These are phyloP conservation scores for Exocentrus adspersus DNA, from an alignment of 2,888 invertebrate species.

Conservation along the genomic window DNA sequence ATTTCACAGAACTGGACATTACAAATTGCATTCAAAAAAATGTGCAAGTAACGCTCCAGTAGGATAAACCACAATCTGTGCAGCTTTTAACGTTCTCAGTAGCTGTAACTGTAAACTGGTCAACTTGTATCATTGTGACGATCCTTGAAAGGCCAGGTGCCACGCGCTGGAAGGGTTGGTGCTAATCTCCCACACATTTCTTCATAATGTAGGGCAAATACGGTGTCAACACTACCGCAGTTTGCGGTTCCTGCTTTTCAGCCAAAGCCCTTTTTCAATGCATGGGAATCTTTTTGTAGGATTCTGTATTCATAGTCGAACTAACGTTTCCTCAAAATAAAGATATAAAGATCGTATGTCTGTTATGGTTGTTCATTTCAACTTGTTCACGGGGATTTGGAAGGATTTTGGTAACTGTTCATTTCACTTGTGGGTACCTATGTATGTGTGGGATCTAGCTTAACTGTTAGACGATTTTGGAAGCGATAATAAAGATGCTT, in stretches of 20 bases:
- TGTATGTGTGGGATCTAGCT: constrained; percentile 8
- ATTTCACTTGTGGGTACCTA: constrained; percentile 2
- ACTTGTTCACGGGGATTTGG: constrained; percentile 11
- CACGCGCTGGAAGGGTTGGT: constrained; percentile 55
- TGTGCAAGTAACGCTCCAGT: constrained; percentile 17
- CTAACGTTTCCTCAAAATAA: constrained; percentile 8
- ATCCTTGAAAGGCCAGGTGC: constrained; percentile 53
- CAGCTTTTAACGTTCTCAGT: constrained; percentile 6
- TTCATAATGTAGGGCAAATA: constrained; percentile 53
- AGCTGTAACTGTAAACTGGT: constrained; percentile 48
- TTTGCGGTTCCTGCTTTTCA: constrained; percentile 25
- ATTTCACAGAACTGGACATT: constrained; percentile 9
- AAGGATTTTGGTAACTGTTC: constrained; percentile 14
- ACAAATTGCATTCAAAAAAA: constrained; percentile 11
- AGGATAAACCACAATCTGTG: background rate
- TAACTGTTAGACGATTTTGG: background rate
- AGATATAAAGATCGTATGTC: constrained; percentile 19
- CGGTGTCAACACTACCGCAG: constrained; percentile 51
- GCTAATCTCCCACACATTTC: constrained; percentile 50
- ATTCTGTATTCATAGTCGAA: constrained; percentile 5
- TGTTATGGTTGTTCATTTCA: constrained; percentile 16
- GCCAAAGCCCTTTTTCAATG: constrained; percentile 15
- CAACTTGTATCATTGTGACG: constrained; percentile 40
- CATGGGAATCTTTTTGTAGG: constrained; percentile 16
- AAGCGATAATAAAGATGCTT: background rate